Evolutionary conservation across 2,888 invertebrate genomes (phyloP), one percentile per base, ranked within the genome.

Genomic region (Gastracanthus pulcherrimus): DNA sequence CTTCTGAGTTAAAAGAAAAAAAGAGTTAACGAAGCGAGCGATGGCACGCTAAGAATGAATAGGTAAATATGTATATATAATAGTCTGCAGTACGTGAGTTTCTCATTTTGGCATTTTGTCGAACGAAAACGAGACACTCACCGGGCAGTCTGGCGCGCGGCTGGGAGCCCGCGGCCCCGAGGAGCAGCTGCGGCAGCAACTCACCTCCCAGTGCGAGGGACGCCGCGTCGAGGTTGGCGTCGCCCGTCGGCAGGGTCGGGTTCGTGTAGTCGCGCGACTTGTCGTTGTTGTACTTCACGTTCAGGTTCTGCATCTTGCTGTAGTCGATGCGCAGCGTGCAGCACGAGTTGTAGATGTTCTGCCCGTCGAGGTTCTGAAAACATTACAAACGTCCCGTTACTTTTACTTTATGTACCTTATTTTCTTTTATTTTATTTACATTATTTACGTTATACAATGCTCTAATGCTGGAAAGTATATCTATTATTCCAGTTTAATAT

Each of bases 231-330:
- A 94, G 93, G 82, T 94, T 93, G 41, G 94, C 93, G 87, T 99
- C 99, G 72, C 99, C 99, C 75, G 98, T 97, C 6, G 99, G 99
- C 91, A 99, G 95, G 91, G 96, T 96, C 74, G 99, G 99, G 93
- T 99, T 99, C 88, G 99, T 99, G 94, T 98, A 99, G 93, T 99
- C 99, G 83, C 99, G 94, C 83, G 98, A 98, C 93, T 99, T 99
- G 94, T 99, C 99, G 93, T 99, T 99, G 94, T 99, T 99, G 94
- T 98, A 99, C 92, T 99, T 98, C 87, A 99, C 99, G 93, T 99
- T 99, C 89, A 99, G 94, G 88, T 97, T 98, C 88, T 97, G 96
- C 95, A 99, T 95, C 93, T 99, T 99, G 88, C 98, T 98, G 94
- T 98, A 99, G 93, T 99, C 99, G 92, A 99, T 99, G 92, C 99